Conservation (phyloP, 2,113 vertebrate genomes). For the Galeopterus variegatus region DNA sequence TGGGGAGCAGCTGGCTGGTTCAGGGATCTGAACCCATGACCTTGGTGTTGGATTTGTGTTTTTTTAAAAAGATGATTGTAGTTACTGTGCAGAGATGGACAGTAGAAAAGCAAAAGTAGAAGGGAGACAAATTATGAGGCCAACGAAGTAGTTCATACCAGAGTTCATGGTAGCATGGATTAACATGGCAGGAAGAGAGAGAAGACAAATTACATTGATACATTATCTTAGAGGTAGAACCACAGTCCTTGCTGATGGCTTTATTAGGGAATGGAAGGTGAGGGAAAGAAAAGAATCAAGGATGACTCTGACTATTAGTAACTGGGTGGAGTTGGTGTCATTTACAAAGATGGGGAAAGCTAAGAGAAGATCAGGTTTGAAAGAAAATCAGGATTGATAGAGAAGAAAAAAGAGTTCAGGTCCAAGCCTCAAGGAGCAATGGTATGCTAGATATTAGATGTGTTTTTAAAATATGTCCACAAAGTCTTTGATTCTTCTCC, state of each 20-base stretch:
- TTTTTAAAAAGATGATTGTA: background rate
- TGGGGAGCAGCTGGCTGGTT: too few relatives aligned
- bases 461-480: constrained; percentile 28
- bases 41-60: background rate
- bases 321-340: background rate
- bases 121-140: background rate
- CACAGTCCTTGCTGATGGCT: background rate
- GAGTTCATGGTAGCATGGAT: background rate
- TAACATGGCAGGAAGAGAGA: background rate
- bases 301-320: background rate
- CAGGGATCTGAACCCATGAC: too few relatives aligned
- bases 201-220: background rate
- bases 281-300: background rate
- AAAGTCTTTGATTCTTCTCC: background rate
- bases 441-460: background rate
- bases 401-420: background rate
- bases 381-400: constrained; percentile 31
- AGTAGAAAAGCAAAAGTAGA: background rate
- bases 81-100: background rate
- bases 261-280: background rate
- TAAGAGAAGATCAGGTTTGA: background rate
- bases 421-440: background rate
- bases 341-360: background rate
- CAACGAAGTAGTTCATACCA: background rate
- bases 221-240: background rate